Evolutionary conservation across 2,888 invertebrate species (phyloP).

Genomic region (Eristalis intricaria): DNA sequence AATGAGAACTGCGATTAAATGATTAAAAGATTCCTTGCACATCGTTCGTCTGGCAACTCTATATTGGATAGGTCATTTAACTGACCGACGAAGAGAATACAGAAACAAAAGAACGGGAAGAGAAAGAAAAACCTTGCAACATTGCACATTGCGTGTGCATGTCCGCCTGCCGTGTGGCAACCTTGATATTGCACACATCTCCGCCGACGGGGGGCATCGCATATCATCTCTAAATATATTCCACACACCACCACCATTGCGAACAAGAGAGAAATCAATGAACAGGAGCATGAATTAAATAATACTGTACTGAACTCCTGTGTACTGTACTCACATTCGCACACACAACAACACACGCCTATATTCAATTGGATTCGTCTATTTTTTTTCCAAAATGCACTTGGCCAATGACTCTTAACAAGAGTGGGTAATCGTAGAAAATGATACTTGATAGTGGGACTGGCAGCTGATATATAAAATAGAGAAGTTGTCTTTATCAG

Average conservation of each 20-base stretch:
- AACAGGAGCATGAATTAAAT: constrained; percentile 59
- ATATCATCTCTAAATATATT: constrained; percentile 29
- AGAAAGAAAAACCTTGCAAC: constrained; percentile 24
- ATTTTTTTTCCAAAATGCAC: constrained; percentile 25
- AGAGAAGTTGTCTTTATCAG: background rate
- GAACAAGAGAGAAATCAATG: constrained; percentile 59
- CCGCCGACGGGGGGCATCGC: constrained; percentile 10
- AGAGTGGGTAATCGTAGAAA: background rate
- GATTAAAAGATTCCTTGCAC: background rate
- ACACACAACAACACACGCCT: background rate
- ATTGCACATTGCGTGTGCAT: constrained; percentile 12
- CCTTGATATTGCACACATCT: constrained; percentile 54
- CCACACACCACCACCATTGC: constrained; percentile 1
- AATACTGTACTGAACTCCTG: constrained; percentile 15
- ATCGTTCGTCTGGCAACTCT: constrained; percentile 16
- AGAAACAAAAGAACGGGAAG: constrained; percentile 7
- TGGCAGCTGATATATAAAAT: constrained; percentile 1
- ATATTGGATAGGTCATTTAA: constrained; percentile 59
- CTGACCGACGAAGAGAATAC: background rate
- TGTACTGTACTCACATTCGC: background rate
- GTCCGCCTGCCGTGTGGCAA: constrained; percentile 25
- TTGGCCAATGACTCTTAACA: constrained; percentile 2
- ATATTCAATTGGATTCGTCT: constrained; percentile 22
- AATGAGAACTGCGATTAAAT: background rate
- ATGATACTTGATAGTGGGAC: constrained; percentile 4